Evolutionary conservation across 2,797 vertebrate species (phyloP).

Genomic region (Diglossa cyanea): DNA sequence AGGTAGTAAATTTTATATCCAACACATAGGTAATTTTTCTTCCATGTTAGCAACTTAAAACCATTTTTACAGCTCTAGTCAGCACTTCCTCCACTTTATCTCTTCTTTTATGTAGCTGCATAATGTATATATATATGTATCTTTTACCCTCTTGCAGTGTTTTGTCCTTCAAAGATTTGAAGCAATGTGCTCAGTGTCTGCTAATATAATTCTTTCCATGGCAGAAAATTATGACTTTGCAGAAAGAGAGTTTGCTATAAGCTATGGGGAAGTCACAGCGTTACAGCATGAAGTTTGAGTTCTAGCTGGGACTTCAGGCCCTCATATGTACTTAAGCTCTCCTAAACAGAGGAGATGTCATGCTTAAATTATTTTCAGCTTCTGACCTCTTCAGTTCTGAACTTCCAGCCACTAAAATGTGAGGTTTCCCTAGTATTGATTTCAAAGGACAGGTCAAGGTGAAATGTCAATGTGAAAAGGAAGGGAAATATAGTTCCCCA

Average conservation of each 20-base stretch:
- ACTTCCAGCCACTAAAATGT: not conserved
- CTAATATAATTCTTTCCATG: constrained; percentile 49
- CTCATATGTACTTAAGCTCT: not conserved
- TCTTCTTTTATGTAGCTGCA: constrained; percentile 48
- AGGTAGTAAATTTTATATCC: not conserved
- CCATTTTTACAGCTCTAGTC: not conserved
- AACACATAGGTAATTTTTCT: not conserved
- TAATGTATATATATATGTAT: not conserved
- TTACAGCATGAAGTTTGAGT: not conserved
- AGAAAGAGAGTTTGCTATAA: constrained; percentile 25
- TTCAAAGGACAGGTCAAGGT: constrained; percentile 21
- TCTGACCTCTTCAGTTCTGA: constrained; percentile 35
- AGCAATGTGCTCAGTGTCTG: constrained; percentile 37
- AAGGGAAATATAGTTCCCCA: not conserved
- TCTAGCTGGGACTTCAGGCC: not conserved
- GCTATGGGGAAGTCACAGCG: not conserved
- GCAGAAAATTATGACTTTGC: constrained; percentile 44
- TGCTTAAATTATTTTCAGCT: constrained; percentile 41
- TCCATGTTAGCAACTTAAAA: not conserved
- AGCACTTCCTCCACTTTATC: not conserved
- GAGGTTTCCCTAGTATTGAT: constrained; percentile 7
- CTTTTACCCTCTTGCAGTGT: constrained; percentile 41
- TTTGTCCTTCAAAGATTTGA: constrained; percentile 60
- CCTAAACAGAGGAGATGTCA: not conserved
- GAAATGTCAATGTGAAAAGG: constrained; percentile 39